A percentile compares a stretch with the other conserved stretches of the same genome.
Evolutionary conservation across 1,140 invertebrate species (phyloP).

Genomic region (Zaprionus davidi): DNA sequence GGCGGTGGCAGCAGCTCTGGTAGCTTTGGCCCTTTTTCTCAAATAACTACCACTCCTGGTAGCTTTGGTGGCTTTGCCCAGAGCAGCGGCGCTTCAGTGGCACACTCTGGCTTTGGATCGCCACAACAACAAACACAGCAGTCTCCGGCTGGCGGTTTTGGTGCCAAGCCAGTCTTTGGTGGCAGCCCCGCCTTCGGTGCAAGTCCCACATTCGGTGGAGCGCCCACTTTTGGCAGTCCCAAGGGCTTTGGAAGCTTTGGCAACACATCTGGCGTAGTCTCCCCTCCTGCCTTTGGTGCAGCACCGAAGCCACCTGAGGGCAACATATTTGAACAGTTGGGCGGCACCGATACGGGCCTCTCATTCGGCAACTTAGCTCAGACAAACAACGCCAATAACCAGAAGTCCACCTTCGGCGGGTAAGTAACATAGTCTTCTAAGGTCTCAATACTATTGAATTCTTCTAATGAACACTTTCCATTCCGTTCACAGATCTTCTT

Average conservation of each 20-base stretch:
- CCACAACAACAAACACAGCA: conserved; percentile 67
- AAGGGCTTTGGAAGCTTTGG: conserved; percentile 85
- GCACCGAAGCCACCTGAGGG: conserved; percentile 77
- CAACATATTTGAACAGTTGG: conserved; percentile 86
- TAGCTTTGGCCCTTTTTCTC: conserved; percentile 81
- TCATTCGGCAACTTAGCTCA: conserved; percentile 87
- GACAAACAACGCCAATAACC: conserved; percentile 73
- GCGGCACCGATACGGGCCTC: conserved; percentile 85
- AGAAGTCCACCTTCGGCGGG: conserved; percentile 84
- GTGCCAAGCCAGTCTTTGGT: conserved; percentile 75
- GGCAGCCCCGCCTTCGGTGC: conserved; percentile 84
- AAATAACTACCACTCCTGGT: conserved; percentile 52
- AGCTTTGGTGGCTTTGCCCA: conserved; percentile 67
- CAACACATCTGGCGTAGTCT: conserved; percentile 29
- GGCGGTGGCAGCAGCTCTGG: conserved; percentile 64
- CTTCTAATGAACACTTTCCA: neutral
- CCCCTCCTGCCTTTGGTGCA: conserved; percentile 67
- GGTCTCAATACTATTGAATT: neutral
- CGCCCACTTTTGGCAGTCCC: conserved; percentile 85
- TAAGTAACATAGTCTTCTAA: conserved; percentile 54
- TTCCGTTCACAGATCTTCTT: conserved; percentile 36
- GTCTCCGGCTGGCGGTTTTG: conserved; percentile 53
- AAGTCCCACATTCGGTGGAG: conserved; percentile 85
- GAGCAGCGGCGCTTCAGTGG: conserved; percentile 59
- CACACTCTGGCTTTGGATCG: conserved; percentile 84